Percentiles rank a stretch among this genome's conserved stretches.
Conservation (phyloP, 37 sponge, comb jelly and placozoan species). For the Ianthella basta region DNA sequence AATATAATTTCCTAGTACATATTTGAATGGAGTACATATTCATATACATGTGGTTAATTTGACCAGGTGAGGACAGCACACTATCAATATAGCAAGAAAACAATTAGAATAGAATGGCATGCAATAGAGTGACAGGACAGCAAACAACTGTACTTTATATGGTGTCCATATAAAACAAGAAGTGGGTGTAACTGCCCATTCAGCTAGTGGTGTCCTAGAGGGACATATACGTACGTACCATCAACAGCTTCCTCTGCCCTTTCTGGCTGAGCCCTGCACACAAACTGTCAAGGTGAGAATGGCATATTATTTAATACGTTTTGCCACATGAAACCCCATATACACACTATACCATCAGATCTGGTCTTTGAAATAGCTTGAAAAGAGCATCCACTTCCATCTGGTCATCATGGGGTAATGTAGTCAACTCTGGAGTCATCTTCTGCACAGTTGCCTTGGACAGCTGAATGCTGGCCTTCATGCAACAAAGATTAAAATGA, state of each 20-base stretch:
- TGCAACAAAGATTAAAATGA: neutral
- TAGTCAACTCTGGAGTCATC: constrained; percentile 35
- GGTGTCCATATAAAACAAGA: no score
- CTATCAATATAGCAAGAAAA: neutral
- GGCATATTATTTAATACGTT: no score
- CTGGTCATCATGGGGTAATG: constrained; percentile 58
- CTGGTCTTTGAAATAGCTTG: constrained; percentile 57
- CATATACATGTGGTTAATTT: neutral
- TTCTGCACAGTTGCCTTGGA: constrained; percentile 36
- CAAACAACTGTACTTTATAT: no score
- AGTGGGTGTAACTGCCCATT: no score
- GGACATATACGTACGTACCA: no score
- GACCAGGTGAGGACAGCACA: neutral
- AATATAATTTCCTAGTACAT: neutral
- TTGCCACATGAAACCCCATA: no score
- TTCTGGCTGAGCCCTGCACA: no score
- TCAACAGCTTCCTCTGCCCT: constrained; percentile 19
- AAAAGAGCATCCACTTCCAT: constrained; percentile 30
- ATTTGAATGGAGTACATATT: neutral
- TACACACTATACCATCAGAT: constrained; percentile 45
- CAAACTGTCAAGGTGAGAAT: no score
- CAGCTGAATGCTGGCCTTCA: constrained; percentile 28
- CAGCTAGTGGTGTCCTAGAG: no score
- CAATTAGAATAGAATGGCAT: neutral
- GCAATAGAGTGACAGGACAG: no score